Conservation (phyloP, 2,888 invertebrate species). For the Trachelus tabidus region DNA sequence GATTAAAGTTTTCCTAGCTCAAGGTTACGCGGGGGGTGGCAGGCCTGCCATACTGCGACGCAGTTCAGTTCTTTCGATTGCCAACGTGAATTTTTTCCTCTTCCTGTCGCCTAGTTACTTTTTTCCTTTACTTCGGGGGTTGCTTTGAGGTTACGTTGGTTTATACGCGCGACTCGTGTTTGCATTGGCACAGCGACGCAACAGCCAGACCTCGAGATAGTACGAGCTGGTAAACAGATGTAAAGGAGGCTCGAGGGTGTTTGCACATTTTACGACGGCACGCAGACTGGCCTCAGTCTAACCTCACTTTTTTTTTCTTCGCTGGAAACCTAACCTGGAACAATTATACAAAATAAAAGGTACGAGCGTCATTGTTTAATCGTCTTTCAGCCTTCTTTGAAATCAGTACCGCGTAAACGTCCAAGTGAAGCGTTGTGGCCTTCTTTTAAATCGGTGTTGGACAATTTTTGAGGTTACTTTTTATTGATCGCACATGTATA, state of each 20-base stretch:
- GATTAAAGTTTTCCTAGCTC: too few species aligned
- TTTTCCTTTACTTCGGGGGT: not conserved
- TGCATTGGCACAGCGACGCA: constrained; percentile 13
- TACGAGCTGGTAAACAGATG: constrained; percentile 28
- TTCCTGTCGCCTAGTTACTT: not conserved
- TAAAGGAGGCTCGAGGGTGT: constrained; percentile 26
- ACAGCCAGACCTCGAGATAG: constrained; percentile 16
- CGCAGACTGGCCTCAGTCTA: constrained; percentile 19
- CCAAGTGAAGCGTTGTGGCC: not conserved
- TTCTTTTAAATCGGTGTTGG: too few species aligned
- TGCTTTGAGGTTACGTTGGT: constrained; percentile 3
- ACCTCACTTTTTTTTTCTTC: not conserved
- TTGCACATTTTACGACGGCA: constrained; percentile 42
- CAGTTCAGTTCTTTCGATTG: not conserved
- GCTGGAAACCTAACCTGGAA: not conserved
- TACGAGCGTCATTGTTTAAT: not conserved
- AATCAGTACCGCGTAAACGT: too few species aligned
- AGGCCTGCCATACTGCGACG: not conserved
- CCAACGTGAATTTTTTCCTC: not conserved
- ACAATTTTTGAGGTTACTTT: too few species aligned
- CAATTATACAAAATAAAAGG: not conserved
- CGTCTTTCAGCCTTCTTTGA: too few species aligned
- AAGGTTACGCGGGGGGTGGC: too few species aligned
- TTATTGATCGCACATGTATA: too few species aligned
- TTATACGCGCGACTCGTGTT: constrained; percentile 19